Evolutionary conservation across 2,888 invertebrate genomes (phyloP), one percentile per base, ranked within the genome.

Genomic region (Steromphala cineraria): DNA sequence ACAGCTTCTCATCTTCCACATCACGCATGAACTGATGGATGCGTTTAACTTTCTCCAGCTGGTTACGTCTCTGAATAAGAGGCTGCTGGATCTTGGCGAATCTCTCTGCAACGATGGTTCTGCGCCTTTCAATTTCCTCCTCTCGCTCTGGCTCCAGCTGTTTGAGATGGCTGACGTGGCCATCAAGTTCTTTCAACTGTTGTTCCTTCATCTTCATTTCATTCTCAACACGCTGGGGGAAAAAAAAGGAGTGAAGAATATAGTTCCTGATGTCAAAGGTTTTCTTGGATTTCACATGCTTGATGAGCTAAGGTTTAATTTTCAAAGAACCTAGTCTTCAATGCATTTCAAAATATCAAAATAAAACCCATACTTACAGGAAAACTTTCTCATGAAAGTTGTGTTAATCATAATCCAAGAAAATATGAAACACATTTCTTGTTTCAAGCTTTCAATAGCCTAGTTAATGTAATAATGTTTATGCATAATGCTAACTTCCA

Each of bases 1-100:
- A 99, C 31, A 99, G 94, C 89, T 99, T 97, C 94, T 99, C 99
- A 93, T 99, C 99, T 93, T 99, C 99, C 81, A 99, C 96, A 93
- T 99, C 99, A 85, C 99, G 96, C 84, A 98, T 96, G 95, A 99
- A 99, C 93, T 95, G 95, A 89, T 94, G 94, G 77, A 94, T 94
- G 78, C 93, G 89, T 85, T 99, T 99, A 94, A 99, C 99, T 95
- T 99, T 98, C 88, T 98, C 98, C 90, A 99, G 94, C 53, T 98
- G 89, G 53, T 89, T 86, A 90, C 99, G 98, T 0, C 99, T 95
- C 88, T 97, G 97, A 83, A 97, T 94, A 76, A 99, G 94, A 0
- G 99, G 99, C 46, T 97, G 98, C 93, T 99, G 98, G 82, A 99
- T 95, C 92, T 98, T 97, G 87, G 97, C 96, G 94, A 99, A 99